These are phyloP conservation scores for Dicyrtomina minuta DNA, from an alignment of 2,888 invertebrate species.

Conservation along the genomic window DNA sequence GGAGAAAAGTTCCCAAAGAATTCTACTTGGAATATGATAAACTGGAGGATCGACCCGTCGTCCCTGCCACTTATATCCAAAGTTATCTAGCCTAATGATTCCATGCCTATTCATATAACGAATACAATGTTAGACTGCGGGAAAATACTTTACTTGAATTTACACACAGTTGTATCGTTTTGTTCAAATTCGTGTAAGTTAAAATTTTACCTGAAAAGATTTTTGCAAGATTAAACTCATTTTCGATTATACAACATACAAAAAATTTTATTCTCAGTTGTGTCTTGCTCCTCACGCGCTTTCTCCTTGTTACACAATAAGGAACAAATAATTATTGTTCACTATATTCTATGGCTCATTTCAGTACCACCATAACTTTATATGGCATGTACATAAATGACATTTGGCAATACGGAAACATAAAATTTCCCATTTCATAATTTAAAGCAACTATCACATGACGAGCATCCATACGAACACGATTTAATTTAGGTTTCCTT, in stretches of 20 bases:
- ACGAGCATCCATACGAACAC: no score
- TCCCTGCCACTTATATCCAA: constrained; percentile 65
- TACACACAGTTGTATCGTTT: constrained; percentile 38
- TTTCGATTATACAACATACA: constrained; percentile 30
- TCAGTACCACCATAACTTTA: no score
- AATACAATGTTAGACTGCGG: constrained; percentile 38
- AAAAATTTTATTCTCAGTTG: not conserved
- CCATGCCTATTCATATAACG: constrained; percentile 36
- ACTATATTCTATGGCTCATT: no score
- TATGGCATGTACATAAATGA: no score
- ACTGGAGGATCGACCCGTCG: constrained; percentile 87
- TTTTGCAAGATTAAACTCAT: constrained; percentile 39
- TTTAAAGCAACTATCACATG: no score
- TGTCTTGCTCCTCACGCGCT: no score
- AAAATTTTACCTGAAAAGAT: constrained; percentile 38
- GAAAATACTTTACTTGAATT: constrained; percentile 34
- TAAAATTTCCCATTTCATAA: no score
- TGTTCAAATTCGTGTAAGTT: constrained; percentile 39
- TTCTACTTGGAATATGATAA: constrained; percentile 99
- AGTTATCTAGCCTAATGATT: constrained; percentile 49
- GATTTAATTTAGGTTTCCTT: no score
- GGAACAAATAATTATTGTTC: no score
- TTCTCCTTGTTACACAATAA: no score
- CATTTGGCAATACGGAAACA: no score
- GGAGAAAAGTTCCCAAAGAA: constrained; percentile 98